A percentile compares a stretch with the other conserved stretches of the same genome.
phyloP scores from a whole-genome alignment of 30 jellyfish, hydroid and myxozoan genomes.

The Cassiopea andromeda region DNA sequence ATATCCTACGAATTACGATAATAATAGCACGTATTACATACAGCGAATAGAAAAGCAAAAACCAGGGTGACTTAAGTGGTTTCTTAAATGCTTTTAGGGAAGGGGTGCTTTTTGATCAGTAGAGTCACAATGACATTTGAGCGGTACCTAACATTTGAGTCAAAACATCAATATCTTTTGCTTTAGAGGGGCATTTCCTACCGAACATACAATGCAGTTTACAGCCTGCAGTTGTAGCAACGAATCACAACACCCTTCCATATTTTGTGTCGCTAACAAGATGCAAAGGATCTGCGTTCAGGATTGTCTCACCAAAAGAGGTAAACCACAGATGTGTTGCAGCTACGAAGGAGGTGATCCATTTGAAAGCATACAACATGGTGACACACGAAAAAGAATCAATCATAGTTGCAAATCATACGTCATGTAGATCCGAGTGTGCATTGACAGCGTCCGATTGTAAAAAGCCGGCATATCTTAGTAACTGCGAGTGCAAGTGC shows the following conservation, averaged over 20 bases:
- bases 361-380: neutral
- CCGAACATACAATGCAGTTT: conserved; percentile 12
- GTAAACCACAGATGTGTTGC: conserved; percentile 55
- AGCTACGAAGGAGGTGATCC: neutral
- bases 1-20: too few species aligned
- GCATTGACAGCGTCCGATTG: conserved; percentile 70
- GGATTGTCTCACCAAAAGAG: neutral
- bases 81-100: too few species aligned
- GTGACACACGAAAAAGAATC: neutral
- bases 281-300: conserved; percentile 51
- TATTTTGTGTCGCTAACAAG: conserved; percentile 42
- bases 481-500: conserved; percentile 46
- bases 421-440: conserved; percentile 56
- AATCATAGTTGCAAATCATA: conserved; percentile 51
- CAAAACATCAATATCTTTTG: too few species aligned
- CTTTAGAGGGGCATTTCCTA: neutral
- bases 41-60: too few species aligned
- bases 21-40: too few species aligned
- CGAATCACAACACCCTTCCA: conserved; percentile 48
- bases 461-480: conserved; percentile 14
- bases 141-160: too few species aligned
- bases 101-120: too few species aligned
- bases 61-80: too few species aligned
- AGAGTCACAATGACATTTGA: too few species aligned
- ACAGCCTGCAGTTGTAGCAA: conserved; percentile 39